Conservation (phyloP, 2,113 vertebrate species). For the Pycnonotus jocosus region DNA sequence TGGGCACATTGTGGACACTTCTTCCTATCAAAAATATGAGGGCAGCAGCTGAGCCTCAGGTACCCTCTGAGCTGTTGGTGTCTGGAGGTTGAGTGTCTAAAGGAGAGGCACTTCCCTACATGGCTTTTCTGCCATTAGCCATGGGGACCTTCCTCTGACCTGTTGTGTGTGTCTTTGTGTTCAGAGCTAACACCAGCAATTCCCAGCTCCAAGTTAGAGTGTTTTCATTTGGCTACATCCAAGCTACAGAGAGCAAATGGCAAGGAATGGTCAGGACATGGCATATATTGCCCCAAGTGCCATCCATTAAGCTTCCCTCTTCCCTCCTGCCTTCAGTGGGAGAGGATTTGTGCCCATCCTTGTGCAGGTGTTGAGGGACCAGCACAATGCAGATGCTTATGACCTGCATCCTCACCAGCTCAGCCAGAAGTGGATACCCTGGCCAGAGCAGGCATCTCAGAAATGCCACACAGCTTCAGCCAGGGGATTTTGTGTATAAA, state of each 20-base stretch:
- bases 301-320: fast-evolving
- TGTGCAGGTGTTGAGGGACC: not conserved
- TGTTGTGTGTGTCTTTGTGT: not conserved
- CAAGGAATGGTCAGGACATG: fast-evolving
- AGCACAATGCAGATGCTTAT: not conserved
- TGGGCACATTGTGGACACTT: not conserved
- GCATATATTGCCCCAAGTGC: not conserved
- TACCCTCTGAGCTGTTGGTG: fast-evolving
- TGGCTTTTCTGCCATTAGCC: not conserved
- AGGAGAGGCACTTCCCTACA: fast-evolving
- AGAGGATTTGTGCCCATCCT: not conserved
- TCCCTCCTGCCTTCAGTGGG: not conserved
- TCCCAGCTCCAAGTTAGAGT: not conserved
- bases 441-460: not conserved
- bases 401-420: not conserved
- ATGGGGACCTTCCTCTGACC: not conserved
- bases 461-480: not conserved
- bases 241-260: not conserved
- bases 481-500: not conserved
- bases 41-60: not conserved
- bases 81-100: not conserved
- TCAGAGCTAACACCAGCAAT: not conserved
- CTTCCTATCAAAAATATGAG: not conserved
- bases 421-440: not conserved
- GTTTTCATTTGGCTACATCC: not conserved